Evolutionary conservation across 2,888 invertebrate species (phyloP).

Genomic region (Glaucopsyche alexis): DNA sequence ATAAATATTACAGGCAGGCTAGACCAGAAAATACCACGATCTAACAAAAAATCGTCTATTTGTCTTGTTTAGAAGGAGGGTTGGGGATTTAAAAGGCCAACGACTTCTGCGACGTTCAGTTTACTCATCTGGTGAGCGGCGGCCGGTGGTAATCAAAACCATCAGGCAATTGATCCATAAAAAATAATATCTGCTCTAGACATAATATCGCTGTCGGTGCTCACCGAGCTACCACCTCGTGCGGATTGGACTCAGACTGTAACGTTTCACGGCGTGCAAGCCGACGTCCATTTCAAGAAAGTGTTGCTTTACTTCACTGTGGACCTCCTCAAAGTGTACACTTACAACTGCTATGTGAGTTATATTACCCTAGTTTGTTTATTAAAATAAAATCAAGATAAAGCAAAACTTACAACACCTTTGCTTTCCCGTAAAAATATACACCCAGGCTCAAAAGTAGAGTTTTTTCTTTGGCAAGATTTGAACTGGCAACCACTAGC

Average conservation of each 20-base stretch:
- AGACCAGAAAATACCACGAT: too few relatives aligned
- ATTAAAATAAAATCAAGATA: too few relatives aligned
- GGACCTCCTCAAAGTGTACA: conserved; percentile 54
- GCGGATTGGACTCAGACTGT: conserved; percentile 56
- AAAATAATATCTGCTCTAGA: conserved; percentile 46
- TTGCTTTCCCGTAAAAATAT: neutral
- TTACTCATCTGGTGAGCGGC: too few relatives aligned
- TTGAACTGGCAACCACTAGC: neutral
- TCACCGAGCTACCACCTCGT: conserved; percentile 58
- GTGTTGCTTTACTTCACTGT: conserved; percentile 56
- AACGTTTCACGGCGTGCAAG: conserved; percentile 50
- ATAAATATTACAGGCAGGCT: too few relatives aligned
- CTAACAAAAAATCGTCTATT: too few relatives aligned
- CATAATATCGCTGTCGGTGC: conserved; percentile 58
- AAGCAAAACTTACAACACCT: too few relatives aligned
- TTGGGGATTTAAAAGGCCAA: too few relatives aligned
- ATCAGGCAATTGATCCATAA: neutral
- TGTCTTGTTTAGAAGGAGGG: too few relatives aligned
- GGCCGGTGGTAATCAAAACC: too few relatives aligned
- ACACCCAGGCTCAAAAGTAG: neutral
- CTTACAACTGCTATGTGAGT: conserved; percentile 59
- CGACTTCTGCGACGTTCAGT: too few relatives aligned
- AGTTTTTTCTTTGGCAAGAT: neutral
- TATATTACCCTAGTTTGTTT: neutral
- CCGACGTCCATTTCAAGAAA: conserved; percentile 65